A percentile compares a stretch with the other conserved stretches of the same genome.
Conservation (phyloP, 2,888 invertebrate genomes). For the Theretra japonica region DNA sequence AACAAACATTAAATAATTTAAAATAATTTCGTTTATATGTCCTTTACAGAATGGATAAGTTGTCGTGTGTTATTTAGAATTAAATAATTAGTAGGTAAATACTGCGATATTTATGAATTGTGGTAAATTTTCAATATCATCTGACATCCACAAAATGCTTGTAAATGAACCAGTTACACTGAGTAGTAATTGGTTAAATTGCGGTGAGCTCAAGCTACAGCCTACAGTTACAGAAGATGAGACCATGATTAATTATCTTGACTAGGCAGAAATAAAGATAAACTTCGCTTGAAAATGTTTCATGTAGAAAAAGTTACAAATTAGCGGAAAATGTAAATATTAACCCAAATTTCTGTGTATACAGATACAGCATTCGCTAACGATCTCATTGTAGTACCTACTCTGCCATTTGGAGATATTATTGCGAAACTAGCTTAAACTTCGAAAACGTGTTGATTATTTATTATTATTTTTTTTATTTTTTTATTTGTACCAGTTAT, state of each 20-base stretch:
- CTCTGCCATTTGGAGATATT: too few relatives aligned
- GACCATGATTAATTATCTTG: slow-evolving; percentile 27
- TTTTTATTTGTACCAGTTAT: too few relatives aligned
- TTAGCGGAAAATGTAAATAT: slow-evolving; percentile 26
- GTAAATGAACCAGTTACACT: neutral
- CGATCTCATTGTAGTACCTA: neutral
- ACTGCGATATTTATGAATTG: too few relatives aligned
- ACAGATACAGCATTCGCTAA: neutral
- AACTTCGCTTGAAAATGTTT: slow-evolving; percentile 19
- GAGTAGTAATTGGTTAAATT: slow-evolving; percentile 2
- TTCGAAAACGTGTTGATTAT: neutral
- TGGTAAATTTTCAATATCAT: too few relatives aligned
- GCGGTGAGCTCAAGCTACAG: neutral
- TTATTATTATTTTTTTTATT: too few relatives aligned
- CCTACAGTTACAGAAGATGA: slow-evolving; percentile 21
- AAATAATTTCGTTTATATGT: too few relatives aligned
- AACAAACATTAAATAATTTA: too few relatives aligned
- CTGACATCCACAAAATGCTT: neutral
- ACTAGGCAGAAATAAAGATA: slow-evolving; percentile 27
- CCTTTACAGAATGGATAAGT: too few relatives aligned
- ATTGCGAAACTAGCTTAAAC: neutral
- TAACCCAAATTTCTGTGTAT: neutral
- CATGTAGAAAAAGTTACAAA: slow-evolving; percentile 22
- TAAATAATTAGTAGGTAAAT: too few relatives aligned
- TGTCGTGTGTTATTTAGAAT: too few relatives aligned